Evolutionary conservation across 2,113 vertebrate species (phyloP).

Genomic region (Aptenodytes forsteri): DNA sequence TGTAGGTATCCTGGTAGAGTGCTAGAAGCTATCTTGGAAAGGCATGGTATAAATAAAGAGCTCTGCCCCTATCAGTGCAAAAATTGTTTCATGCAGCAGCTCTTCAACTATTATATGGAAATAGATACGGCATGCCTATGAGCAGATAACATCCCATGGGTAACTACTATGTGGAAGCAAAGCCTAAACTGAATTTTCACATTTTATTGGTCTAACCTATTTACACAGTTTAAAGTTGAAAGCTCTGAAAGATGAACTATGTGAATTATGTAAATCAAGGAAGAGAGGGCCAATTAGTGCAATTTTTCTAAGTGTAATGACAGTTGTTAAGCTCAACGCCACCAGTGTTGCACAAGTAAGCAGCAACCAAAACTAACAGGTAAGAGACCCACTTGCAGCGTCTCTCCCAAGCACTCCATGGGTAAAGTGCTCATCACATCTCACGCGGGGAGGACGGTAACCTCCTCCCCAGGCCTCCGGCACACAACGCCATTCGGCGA

Average conservation of each 20-base stretch:
- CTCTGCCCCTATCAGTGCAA: constrained; percentile 24
- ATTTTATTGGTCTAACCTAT: constrained; percentile 32
- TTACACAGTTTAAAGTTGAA: neutral
- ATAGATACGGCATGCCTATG: neutral
- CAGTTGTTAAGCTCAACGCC: neutral
- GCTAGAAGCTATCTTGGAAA: neutral
- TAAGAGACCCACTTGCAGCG: neutral
- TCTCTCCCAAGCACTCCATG: neutral
- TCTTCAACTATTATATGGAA: neutral
- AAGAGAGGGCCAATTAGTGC: neutral
- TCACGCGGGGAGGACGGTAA: accelerated
- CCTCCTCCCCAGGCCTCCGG: neutral
- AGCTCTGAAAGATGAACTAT: neutral
- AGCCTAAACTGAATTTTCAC: constrained; percentile 45
- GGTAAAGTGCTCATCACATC: constrained; percentile 6
- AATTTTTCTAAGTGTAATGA: neutral
- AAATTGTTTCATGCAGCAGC: neutral
- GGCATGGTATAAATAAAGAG: constrained; percentile 47
- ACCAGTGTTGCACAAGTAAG: constrained; percentile 2
- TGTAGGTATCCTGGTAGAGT: neutral
- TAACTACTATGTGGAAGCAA: neutral
- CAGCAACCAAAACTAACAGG: neutral
- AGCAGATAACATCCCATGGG: constrained; percentile 11
- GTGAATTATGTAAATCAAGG: neutral
- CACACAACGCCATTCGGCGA: no score